Conservation (phyloP, 2,797 vertebrate genomes). For the Sciurus vulgaris region DNA sequence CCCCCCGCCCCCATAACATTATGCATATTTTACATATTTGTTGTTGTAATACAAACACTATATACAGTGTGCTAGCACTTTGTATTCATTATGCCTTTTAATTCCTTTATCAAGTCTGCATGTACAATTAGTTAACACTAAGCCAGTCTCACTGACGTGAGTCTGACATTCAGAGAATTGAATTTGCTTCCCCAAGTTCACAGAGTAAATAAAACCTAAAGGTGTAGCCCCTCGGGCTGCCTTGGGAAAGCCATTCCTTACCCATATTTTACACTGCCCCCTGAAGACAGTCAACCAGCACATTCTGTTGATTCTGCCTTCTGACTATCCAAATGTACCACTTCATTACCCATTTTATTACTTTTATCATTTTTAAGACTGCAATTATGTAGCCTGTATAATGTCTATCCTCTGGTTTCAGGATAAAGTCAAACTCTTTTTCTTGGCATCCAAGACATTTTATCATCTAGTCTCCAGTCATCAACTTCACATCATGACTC, state of each 20-base stretch:
- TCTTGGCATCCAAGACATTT: neutral
- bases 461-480: neutral
- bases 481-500: neutral
- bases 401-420: neutral
- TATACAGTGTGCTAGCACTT: neutral
- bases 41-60: neutral
- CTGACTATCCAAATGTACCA: neutral
- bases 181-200: neutral
- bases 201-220: neutral
- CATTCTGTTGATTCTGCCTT: neutral
- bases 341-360: neutral
- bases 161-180: neutral
- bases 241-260: neutral
- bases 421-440: neutral
- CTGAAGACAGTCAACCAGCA: neutral
- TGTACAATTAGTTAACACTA: neutral
- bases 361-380: conserved; percentile 29
- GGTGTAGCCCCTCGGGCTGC: neutral
- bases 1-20: neutral
- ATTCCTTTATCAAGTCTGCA: neutral
- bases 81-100: neutral
- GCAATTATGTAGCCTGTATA: neutral
- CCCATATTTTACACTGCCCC: neutral
- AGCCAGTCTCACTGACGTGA: neutral
- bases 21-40: neutral